Conservation (phyloP, 1,140 invertebrate species). For the Hycleus cichorii region DNA sequence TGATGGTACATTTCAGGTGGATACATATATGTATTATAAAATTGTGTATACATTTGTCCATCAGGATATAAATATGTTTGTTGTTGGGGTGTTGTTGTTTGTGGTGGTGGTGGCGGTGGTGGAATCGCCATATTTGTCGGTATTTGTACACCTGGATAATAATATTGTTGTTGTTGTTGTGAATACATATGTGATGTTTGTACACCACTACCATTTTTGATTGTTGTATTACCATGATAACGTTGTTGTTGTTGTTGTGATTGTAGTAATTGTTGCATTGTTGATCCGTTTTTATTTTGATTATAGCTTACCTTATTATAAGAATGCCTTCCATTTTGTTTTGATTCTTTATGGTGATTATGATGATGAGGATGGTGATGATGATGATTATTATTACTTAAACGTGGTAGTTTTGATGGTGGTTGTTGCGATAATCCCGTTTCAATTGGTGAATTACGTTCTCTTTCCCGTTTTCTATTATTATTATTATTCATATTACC, state of each 20-base stretch:
- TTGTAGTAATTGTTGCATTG: background rate
- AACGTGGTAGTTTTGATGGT: conserved; percentile 23
- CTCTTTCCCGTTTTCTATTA: conserved; percentile 35
- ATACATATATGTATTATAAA: conserved; percentile 19
- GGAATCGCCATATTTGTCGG: background rate
- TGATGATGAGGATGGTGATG: conserved; percentile 19
- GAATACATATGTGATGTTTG: background rate
- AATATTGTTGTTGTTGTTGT: conserved; percentile 11
- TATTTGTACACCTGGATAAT: conserved; percentile 1
- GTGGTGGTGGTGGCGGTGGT: conserved; percentile 7
- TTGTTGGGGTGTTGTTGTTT: conserved; percentile 1
- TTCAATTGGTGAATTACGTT: conserved; percentile 18
- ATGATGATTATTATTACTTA: conserved; percentile 1
- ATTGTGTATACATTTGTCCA: conserved; percentile 13
- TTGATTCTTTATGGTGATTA: conserved; percentile 25
- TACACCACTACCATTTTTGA: background rate
- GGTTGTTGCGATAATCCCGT: conserved; percentile 2
- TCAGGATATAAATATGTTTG: conserved; percentile 21
- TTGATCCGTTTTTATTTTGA: conserved; percentile 18
- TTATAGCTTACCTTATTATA: conserved; percentile 39
- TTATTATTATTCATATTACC: conserved; percentile 26
- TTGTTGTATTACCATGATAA: conserved; percentile 10
- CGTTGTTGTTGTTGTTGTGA: background rate
- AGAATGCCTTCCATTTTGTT: conserved; percentile 37
- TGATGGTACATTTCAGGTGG: conserved; percentile 27